Evolutionary conservation across 2,888 invertebrate genomes (phyloP), one percentile per base, ranked within the genome.

Genomic region (Cyaniris semiargus): DNA sequence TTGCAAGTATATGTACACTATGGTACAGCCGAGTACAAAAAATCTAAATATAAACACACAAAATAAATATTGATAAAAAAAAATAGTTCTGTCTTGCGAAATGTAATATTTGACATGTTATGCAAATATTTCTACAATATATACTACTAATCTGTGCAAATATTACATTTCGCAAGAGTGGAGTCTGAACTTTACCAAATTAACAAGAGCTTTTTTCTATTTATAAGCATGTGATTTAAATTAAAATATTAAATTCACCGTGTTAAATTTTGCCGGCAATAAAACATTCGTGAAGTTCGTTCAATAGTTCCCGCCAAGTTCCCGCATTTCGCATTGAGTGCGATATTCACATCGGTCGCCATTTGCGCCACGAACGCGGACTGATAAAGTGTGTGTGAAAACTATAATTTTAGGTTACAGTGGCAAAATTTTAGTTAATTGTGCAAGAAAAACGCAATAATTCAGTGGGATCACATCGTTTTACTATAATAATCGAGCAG

Each of bases 141-240:
- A n/a, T n/a, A n/a, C n/a, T n/a, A n/a, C n/a, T n/a, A n/a, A n/a
- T n/a, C n/a, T n/a, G n/a, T n/a, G n/a, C n/a, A n/a, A n/a, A n/a
- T n/a, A n/a, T n/a, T n/a, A n/a, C n/a, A n/a, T n/a, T n/a, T n/a
- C n/a, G n/a, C n/a, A n/a, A n/a, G n/a, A n/a, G n/a, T n/a, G n/a
- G n/a, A n/a, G n/a, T n/a, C n/a, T n/a, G n/a, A n/a, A 21, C 88
- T 87, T 84, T 86, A 84, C 90, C 87, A 94, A 94, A 94, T 93
- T 94, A 86, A 91, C 92, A 93, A 93, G 93, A 93, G 91, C 88
- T 92, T 91, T 90, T 87, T 90, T 87, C 84, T 90, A 23, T 89
- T 88, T 86, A 82, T 87, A 44, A 88, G 86, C 88, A 91, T 87
- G 89, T 83, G 82, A 84, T 27, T n/a, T 85, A 85, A 82, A 76